Evolutionary conservation across 2,113 vertebrate genomes (phyloP), one percentile per base, ranked within the genome.

Genomic region (Picathartes gymnocephalus): DNA sequence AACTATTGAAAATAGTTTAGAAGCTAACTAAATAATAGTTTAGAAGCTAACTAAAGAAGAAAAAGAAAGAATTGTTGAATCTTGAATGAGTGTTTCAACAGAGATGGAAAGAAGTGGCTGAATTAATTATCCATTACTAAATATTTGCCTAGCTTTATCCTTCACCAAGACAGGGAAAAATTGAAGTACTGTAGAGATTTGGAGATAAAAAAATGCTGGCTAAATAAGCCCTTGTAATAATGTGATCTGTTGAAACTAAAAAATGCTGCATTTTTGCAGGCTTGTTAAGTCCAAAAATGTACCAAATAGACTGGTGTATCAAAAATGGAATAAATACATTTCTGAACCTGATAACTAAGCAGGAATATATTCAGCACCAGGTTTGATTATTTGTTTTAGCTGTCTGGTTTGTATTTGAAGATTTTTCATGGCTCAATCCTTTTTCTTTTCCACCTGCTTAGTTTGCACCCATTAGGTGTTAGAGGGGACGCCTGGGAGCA

Each of bases 91-190:
- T 83, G 45, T 78, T 83, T 90, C 60, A 22, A 54, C 74, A 84
- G 68, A 53, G 39, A 83, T 39, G 57, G 42, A 86, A 94, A 95
- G 22, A 72, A 88, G 35, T 58, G 33, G 21, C 44, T 77, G 79
- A 93, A 87, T 94, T 91, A 88, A 93, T 92, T 94, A 90, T 72
- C 78, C 23, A 10, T 90, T 85, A 48, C 57, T 65, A 78, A 80
- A 57, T 90, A 95, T 92, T 94, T 95, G 33, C 54, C 61, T 35
- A 86, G 33, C 53, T 88, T 87, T 92, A 86, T 86, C 23, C 54
- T 80, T 88, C 33, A 88, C 14, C 8, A 61, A 65, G 57, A 27
- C 15, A 44, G 48, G 40, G 11, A 24, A 64, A 93, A 53, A 23
- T 0, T 31, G 19, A 86, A 82, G 42, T 69, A 69, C 45, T 80